These are phyloP conservation scores for Psittacula cyanocephala DNA, from an alignment of 2,113 vertebrate genomes.

Conservation along the genomic window DNA sequence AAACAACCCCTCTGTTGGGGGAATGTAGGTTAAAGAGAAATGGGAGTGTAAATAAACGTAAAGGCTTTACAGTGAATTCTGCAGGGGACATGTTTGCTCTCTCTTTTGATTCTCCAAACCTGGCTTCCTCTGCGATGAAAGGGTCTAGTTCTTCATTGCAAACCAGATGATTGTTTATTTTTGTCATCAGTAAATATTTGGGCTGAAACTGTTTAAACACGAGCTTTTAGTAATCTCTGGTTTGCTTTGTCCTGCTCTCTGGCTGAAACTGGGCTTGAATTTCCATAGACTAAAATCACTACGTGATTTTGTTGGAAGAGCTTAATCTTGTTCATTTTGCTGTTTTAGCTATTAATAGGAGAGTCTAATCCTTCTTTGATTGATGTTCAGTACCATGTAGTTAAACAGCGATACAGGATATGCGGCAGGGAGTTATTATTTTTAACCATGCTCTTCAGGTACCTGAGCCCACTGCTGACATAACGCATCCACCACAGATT, in stretches of 20 bases:
- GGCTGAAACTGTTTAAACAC: constrained; percentile 45
- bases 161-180: neutral
- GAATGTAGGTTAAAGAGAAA: constrained; percentile 62
- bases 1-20: constrained; percentile 32
- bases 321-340: constrained; percentile 9
- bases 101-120: neutral
- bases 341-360: constrained; percentile 1
- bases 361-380: neutral
- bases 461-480: neutral
- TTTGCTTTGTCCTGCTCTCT: neutral
- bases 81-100: constrained; percentile 30
- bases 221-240: constrained; percentile 50
- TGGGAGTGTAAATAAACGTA: constrained; percentile 40
- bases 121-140: constrained; percentile 15
- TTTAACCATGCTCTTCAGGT: neutral
- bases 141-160: neutral
- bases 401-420: neutral
- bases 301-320: constrained; percentile 1
- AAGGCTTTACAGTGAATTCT: constrained; percentile 20
- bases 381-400: neutral
- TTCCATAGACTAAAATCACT: neutral
- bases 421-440: neutral
- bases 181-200: constrained; percentile 58
- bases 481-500: neutral
- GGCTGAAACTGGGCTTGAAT: neutral